These are phyloP conservation scores for Betta splendens DNA, from an alignment of 2,797 vertebrate species.

Conservation along the genomic window DNA sequence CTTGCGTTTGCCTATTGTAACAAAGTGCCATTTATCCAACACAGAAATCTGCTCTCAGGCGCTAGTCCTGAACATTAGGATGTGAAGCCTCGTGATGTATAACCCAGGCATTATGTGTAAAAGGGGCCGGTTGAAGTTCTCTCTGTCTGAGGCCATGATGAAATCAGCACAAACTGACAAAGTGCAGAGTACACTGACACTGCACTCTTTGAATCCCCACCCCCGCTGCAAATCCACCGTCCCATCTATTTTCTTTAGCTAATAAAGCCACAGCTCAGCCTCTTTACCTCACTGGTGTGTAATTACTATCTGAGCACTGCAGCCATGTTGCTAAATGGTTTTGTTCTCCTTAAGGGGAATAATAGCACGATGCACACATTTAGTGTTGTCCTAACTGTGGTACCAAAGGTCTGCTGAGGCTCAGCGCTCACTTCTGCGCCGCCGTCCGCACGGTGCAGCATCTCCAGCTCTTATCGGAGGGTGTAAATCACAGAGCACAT, in stretches of 20 bases:
- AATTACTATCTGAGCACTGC: constrained; percentile 16
- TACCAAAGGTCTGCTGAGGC: constrained; percentile 52
- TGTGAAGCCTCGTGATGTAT: constrained; percentile 61
- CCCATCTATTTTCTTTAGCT: constrained; percentile 19
- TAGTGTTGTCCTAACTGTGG: constrained; percentile 21
- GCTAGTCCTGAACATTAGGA: constrained; percentile 40
- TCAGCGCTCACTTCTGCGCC: constrained; percentile 74
- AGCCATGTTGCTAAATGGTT: constrained; percentile 20
- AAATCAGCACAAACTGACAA: constrained; percentile 62
- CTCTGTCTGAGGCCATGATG: constrained; percentile 50
- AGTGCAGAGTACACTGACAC: constrained; percentile 62
- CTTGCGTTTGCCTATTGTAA: constrained; percentile 17
- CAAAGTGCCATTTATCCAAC: constrained; percentile 57
- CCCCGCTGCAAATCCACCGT: constrained; percentile 11
- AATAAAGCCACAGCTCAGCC: constrained; percentile 26
- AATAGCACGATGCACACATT: constrained; percentile 11
- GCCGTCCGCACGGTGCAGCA: constrained; percentile 72
- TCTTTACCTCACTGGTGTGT: neutral
- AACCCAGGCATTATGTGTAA: constrained; percentile 58
- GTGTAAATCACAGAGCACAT: constrained; percentile 76
- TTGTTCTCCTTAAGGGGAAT: too few species aligned
- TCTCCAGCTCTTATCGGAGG: constrained; percentile 69
- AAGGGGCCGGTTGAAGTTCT: constrained; percentile 58
- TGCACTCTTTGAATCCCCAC: constrained; percentile 34
- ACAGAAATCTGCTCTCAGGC: constrained; percentile 53